Conservation (phyloP, 2,888 invertebrate genomes). For the Mesoligia furuncula region DNA sequence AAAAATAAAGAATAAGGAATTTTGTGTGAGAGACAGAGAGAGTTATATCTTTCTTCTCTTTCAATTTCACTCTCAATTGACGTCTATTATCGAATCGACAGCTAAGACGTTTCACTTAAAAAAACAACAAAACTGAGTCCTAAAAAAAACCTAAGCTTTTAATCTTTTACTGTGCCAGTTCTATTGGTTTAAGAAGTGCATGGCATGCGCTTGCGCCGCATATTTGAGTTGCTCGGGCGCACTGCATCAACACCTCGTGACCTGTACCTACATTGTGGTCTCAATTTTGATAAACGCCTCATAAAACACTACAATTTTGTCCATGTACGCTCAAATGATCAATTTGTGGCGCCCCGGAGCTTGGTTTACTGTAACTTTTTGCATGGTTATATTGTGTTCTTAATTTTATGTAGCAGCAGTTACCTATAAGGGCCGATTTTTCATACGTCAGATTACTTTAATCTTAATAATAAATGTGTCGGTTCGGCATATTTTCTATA, state of each 20-base stretch:
- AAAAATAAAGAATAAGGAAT: neutral
- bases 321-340: slow-evolving; percentile 1
- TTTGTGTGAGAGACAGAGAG: neutral
- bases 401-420: neutral
- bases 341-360: slow-evolving; percentile 16
- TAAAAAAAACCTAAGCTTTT: neutral
- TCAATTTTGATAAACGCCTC: slow-evolving; percentile 50
- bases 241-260: slow-evolving; percentile 59
- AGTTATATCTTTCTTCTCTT: neutral
- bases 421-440: neutral
- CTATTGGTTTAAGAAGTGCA: slow-evolving; percentile 33
- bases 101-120: neutral
- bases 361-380: neutral
- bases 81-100: neutral
- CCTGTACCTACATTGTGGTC: slow-evolving; percentile 46
- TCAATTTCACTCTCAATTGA: neutral
- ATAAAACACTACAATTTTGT: slow-evolving; percentile 43
- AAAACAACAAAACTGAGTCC: neutral
- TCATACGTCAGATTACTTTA: neutral
- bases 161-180: slow-evolving; percentile 13
- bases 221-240: slow-evolving; percentile 60
- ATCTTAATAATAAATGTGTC: neutral
- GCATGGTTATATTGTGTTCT: neutral
- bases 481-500: neutral
- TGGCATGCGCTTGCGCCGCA: slow-evolving; percentile 39